Base-by-base conservation (phyloP, 1,140 invertebrate species). In the Papilio polytes region DNA sequence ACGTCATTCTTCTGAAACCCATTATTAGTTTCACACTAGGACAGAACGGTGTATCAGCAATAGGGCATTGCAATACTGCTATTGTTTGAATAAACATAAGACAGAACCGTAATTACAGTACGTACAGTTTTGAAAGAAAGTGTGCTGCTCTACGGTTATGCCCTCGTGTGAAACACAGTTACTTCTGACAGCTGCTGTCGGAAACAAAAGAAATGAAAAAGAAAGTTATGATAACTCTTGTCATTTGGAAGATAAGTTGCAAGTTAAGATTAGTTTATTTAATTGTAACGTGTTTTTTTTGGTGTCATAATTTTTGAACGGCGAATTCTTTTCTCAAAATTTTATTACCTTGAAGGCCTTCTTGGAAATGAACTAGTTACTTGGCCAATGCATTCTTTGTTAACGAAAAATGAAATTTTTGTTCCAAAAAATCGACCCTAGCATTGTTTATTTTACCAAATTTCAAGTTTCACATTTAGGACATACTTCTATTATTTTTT, bases 281-380 rank as follows among this genome's bases (percentile, higher is more conserved):
- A 63, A 63, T 63, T 63, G 10, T 1, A 26, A 26, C 59, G 20
- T 10, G 59, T 63, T 63, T 63, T 26, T n/a, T n/a, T n/a, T n/a
- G n/a, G 56, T 20, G 22, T 63, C 8, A 63, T 13, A 63, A 26
- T 63, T 63, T 22, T 63, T 12, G 59, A 63, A 63, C 9, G 20
- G 59, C 8, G 22, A 63, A 63, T 63, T 63, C 56, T 63, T 63
- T 63, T 63, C 59, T 12, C 20, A 63, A 63, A 63, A 63, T 63
- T 9, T 26, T 63, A 26, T 63, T 26, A 2, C 59, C 59, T 63
- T 26, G 36, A 26, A 63, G 9, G 22, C 59, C 59, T 63, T 63
- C 53, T 63, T 26, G 13, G 26, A 12, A 9, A 20, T n/a, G n/a
- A 9, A 63, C 22, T n/a, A n/a, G n/a, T n/a, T 13, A 63, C 20